Base-by-base conservation (phyloP, 2,797 vertebrate genomes). In the Neopelma chrysocephalum region DNA sequence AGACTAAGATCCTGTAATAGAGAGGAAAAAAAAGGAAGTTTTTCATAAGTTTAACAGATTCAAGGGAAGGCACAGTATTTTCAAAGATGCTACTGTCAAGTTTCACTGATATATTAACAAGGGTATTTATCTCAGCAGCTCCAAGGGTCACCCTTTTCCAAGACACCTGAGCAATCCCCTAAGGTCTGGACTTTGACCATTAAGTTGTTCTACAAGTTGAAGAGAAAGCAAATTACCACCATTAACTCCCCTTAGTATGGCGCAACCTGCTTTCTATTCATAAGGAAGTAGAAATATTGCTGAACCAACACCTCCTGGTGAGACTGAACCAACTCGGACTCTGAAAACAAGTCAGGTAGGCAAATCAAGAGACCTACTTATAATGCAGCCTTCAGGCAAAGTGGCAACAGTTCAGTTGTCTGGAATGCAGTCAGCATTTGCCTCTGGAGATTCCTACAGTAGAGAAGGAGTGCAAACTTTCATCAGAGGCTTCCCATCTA, bases 1-100 rank as follows among this genome's bases (percentile, higher is more conserved):
- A 99, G 96, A 70, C 98, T 98, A 40, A 98, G 98, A 84, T 99
- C 99, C 99, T 99, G 68, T 75, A 90, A 65, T 7, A 10, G 87
- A 97, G 64, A 83, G 26, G 6, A 65, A 69, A 80, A 72, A 56
- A 21, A 6, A 21, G 16, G 7, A 56, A 17, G 7, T 18, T 85
- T 89, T 85, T 36, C 82, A 3, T 25, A 79, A 60, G 10, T 29
- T 26, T 7, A 80, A 80, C 9, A 77, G 40, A 77, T 60, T 31
- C 6, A 70, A 31, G 32, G 18, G 43, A 53, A 91, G 69, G 23
- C 31, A 53, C 8, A 40, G 8, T 31, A 61, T 60, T 82, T 51
- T 79, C 43, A 54, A 42, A 82, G 31, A 61, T 20, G 16, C 1
- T 26, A 72, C 4, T 2, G 15, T 61, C 31, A 54, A 73, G 40